A percentile compares a stretch with the other conserved stretches of the same genome.
phyloP scores from a whole-genome alignment of 2,797 vertebrate genomes.

The Pyrocephalus nanus region DNA sequence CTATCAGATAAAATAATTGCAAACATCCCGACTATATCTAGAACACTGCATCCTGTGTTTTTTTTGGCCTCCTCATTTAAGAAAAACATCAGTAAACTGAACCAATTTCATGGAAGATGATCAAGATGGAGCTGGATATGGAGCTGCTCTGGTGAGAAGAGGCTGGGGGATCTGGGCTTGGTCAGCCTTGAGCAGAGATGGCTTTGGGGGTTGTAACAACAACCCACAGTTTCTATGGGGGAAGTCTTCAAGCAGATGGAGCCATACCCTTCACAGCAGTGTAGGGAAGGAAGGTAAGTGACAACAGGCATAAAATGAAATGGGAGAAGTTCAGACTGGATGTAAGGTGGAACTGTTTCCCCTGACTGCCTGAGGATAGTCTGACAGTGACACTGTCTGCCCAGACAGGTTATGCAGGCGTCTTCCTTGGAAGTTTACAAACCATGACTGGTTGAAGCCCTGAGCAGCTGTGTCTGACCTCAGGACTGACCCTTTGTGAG shows the following conservation, averaged over 20 bases:
- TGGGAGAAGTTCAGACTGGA: not conserved
- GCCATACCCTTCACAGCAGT: not conserved
- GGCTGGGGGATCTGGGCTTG: not conserved
- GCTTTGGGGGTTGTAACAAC: not conserved
- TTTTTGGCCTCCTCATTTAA: not conserved
- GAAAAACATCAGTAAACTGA: not conserved
- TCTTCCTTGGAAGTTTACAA: not conserved
- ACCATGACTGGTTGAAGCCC: not conserved
- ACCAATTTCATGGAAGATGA: not conserved
- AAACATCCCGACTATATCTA: not conserved
- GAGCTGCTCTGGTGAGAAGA: not conserved
- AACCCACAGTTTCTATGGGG: not conserved
- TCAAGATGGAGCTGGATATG: not conserved
- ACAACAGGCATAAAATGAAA: not conserved
- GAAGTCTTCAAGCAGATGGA: rapidly evolving
- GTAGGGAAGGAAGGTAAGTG: not conserved
- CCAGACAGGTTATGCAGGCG: not conserved
- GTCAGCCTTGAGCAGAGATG: not conserved
- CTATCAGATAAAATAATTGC: constrained; percentile 20
- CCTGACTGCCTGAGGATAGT: not conserved
- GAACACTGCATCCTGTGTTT: not conserved
- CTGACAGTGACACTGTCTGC: not conserved
- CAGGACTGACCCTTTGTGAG: not conserved
- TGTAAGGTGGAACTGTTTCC: not conserved
- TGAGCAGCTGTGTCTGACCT: not conserved